These are phyloP conservation scores for Furnarius figulus DNA, from an alignment of 2,113 vertebrate species.

Conservation along the genomic window DNA sequence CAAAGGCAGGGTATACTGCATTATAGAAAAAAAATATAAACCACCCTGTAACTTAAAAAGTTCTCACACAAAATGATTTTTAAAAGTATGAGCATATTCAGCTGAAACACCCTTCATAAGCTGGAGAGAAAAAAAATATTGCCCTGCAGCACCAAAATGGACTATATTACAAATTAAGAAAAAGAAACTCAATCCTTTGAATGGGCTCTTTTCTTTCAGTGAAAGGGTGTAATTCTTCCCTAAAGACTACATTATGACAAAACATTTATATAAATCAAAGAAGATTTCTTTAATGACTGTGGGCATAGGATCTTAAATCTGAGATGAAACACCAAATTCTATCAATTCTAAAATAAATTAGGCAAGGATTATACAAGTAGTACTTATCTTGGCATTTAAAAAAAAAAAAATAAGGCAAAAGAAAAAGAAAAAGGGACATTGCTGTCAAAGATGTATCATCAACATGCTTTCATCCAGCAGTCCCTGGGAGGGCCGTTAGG, in stretches of 20 bases:
- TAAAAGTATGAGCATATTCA: conserved; percentile 72
- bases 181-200: conserved; percentile 54
- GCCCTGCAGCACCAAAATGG: conserved; percentile 60
- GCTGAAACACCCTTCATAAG: conserved; percentile 72
- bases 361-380: conserved; percentile 42
- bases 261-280: conserved; percentile 67
- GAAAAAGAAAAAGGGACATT: neutral
- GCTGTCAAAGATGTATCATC: conserved; percentile 4
- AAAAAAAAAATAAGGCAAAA: neutral
- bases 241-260: conserved; percentile 60
- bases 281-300: conserved; percentile 43
- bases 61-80: conserved; percentile 77
- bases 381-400: conserved; percentile 52
- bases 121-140: conserved; percentile 34
- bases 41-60: conserved; percentile 61
- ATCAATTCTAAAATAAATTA: conserved; percentile 66
- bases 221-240: conserved; percentile 65
- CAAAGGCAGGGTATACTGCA: conserved; percentile 67
- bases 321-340: conserved; percentile 60
- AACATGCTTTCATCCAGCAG: conserved; percentile 10
- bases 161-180: conserved; percentile 62
- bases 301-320: conserved; percentile 57
- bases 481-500: conserved; percentile 1
- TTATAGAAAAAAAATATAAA: neutral
- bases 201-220: conserved; percentile 59